Conservation (phyloP, 1,140 invertebrate genomes). For the Zaprionus tsacasi region DNA sequence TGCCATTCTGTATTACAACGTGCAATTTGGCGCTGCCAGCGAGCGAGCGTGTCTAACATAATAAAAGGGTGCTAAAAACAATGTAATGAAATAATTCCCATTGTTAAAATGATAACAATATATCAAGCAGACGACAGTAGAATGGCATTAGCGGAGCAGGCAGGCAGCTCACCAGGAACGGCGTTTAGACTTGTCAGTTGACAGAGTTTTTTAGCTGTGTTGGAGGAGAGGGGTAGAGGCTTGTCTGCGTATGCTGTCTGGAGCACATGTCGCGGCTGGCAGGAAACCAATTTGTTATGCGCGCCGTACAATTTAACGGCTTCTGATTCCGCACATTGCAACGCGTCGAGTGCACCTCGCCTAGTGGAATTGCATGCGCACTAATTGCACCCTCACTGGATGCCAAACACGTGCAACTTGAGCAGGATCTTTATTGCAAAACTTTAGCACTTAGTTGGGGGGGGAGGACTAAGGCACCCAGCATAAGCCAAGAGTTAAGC, state of each 20-base stretch:
- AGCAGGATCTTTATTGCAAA: slow-evolving; percentile 66
- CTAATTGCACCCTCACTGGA: slow-evolving; percentile 59
- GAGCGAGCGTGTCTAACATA: slow-evolving; percentile 55
- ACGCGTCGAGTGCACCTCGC: slow-evolving; percentile 20
- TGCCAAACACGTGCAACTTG: slow-evolving; percentile 63
- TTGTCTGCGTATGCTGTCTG: slow-evolving; percentile 53
- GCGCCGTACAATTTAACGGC: slow-evolving; percentile 73
- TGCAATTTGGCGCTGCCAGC: slow-evolving; percentile 19
- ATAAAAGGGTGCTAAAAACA: slow-evolving; percentile 65
- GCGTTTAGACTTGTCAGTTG: slow-evolving; percentile 43
- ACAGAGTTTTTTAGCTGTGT: slow-evolving; percentile 45
- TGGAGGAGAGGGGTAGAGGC: not conserved
- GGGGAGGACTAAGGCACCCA: not conserved
- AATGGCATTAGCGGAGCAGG: slow-evolving; percentile 54
- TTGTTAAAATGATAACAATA: slow-evolving; percentile 81
- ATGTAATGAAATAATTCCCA: slow-evolving; percentile 83
- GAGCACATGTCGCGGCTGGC: slow-evolving; percentile 54
- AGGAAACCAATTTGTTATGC: slow-evolving; percentile 77
- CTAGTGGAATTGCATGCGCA: slow-evolving; percentile 9
- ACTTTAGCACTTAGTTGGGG: slow-evolving; percentile 44
- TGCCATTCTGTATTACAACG: slow-evolving; percentile 3
- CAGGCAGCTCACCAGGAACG: slow-evolving; percentile 31
- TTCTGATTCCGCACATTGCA: slow-evolving; percentile 69
- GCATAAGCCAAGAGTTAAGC: slow-evolving; percentile 37
- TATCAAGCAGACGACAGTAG: slow-evolving; percentile 65